A percentile compares a stretch with the other conserved stretches of the same genome.
Conservation (phyloP, 2,113 vertebrate genomes). For the Ploceus nigricollis region DNA sequence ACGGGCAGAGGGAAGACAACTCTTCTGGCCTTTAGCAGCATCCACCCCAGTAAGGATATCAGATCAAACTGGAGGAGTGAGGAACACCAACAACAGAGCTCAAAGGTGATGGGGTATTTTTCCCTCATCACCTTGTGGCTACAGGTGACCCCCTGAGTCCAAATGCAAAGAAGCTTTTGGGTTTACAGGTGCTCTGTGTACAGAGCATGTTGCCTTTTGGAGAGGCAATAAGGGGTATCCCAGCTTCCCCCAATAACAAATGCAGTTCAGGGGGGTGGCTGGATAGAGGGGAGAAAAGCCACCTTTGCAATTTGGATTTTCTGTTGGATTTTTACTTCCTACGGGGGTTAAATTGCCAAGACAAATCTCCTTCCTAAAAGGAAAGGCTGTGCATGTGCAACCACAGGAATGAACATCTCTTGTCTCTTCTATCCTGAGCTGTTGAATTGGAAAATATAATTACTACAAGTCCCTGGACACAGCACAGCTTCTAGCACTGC, state of each 20-base stretch:
- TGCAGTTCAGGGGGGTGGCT: not conserved
- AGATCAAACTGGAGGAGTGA: not conserved
- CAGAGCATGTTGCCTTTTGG: not conserved
- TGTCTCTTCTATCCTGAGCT: not conserved
- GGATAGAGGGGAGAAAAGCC: not conserved
- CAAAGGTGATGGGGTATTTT: not conserved
- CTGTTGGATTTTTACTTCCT: not conserved
- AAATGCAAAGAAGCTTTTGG: not conserved
- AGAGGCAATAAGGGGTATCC: not conserved
- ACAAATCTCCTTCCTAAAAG: not conserved
- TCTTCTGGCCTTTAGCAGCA: not conserved
- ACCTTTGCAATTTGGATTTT: not conserved
- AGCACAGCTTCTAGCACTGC: not conserved
- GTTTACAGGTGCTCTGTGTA: rapidly evolving
- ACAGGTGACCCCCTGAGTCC: too few species aligned
- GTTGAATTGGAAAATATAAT: not conserved
- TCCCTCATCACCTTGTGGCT: not conserved
- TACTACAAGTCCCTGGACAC: not conserved
- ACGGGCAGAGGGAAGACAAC: not conserved
- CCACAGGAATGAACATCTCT: not conserved
- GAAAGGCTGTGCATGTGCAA: not conserved
- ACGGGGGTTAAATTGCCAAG: not conserved
- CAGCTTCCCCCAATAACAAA: not conserved
- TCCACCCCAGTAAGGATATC: not conserved
- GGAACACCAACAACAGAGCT: not conserved